Evolutionary conservation across 1,140 invertebrate species (phyloP), one percentile per base, ranked within the genome.

Genomic region (Aphaenogaster ashmeadi): DNA sequence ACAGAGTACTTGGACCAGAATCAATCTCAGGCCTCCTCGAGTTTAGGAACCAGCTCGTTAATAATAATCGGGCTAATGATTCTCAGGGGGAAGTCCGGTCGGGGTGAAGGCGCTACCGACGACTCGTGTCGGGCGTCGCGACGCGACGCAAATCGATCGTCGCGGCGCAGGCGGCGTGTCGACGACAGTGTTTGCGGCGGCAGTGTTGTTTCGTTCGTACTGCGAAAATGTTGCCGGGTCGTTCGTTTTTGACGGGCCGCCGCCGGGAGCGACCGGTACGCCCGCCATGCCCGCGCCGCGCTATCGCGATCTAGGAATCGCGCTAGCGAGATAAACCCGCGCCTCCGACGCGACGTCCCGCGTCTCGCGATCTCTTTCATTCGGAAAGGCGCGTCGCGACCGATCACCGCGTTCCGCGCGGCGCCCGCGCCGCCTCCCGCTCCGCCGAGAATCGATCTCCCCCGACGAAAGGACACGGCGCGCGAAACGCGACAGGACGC

Each of bases 121-220:
- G 80, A 69, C 62, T 77, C 89, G 89, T 85, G 84, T 74, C 71
- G 54, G 54, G 69, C 80, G 88, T 89, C 89, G 90, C 86, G 75
- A 66, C 89, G 90, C 86, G 75, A 66, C 83, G 58, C 75, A 54
- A 90, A 92, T 92, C 91, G 90, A 92, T 92, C 91, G 27, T 27
- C 90, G 69, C 84, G 83, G 41, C 89, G 85, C 69, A 84, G 80
- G 80, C 80, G 80, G 80, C 41, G 80, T 75, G 64, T 81, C 47
- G 64, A 54, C 64, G 78, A n/a, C 69, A 15, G 67, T 60, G 52
- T 52, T 21, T 33, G 44, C 44, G 41, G 54, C 41, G 38, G 67
- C 83, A 92, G 86, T 89, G 84, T 91, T 90, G 87, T 90, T 92
- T 89, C 75, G 33, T 54, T 69, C 84, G 41, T 74, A 69, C 36